Evolutionary conservation across 1,140 invertebrate genomes (phyloP).

Genomic region (Caenorhabditis briggsae): DNA sequence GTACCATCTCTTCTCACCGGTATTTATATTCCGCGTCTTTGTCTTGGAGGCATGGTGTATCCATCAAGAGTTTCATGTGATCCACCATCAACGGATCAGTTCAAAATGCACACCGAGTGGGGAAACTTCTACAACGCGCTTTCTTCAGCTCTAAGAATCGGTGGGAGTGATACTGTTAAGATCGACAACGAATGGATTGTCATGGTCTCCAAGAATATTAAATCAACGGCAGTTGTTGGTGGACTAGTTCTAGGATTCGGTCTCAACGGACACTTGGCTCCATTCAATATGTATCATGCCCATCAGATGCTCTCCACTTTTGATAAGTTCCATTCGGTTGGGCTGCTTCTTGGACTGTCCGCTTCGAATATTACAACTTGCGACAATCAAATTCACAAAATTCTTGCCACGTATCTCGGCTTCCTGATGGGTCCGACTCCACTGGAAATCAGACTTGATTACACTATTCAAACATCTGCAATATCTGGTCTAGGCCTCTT

Average conservation of each 20-base stretch:
- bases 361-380: constrained; percentile 36
- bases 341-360: constrained; percentile 37
- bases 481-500: constrained; percentile 57
- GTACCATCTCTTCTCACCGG: constrained; percentile 21
- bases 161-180: not conserved
- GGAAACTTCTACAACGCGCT: constrained; percentile 62
- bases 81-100: not conserved
- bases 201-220: constrained; percentile 22
- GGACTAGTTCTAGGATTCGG: constrained; percentile 53
- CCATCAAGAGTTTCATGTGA: constrained; percentile 24
- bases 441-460: constrained; percentile 22
- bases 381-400: constrained; percentile 43
- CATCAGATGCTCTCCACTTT: constrained; percentile 48
- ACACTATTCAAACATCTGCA: constrained; percentile 58
- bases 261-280: constrained; percentile 45
- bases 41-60: constrained; percentile 28
- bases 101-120: constrained; percentile 50
- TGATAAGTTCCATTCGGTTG: constrained; percentile 57
- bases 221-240: constrained; percentile 25
- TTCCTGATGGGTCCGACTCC: constrained; percentile 44
- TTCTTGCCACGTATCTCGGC: constrained; percentile 16
- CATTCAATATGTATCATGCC: constrained; percentile 56
- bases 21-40: constrained; percentile 22
- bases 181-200: constrained; percentile 58
- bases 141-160: constrained; percentile 29